These are phyloP conservation scores for Threskiornis aethiopicus DNA, from an alignment of 2,797 vertebrate species.

Conservation along the genomic window DNA sequence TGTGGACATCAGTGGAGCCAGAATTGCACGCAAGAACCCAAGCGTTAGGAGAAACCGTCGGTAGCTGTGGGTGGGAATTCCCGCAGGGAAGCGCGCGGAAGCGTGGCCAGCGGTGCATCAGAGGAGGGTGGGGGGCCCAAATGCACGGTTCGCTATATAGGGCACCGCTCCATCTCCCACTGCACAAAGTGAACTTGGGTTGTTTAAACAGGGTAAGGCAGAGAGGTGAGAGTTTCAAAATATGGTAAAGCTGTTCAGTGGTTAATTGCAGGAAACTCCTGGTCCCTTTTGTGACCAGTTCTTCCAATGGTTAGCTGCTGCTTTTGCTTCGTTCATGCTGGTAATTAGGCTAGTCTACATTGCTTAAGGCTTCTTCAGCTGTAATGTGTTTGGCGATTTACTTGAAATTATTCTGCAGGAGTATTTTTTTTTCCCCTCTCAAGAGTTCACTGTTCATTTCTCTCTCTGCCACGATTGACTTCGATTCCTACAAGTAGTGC, in stretches of 20 bases:
- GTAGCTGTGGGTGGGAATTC: not conserved
- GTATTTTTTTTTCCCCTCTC: not conserved
- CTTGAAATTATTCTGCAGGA: not conserved
- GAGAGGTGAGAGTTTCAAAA: not conserved
- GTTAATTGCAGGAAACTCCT: not conserved
- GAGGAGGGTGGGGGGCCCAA: not conserved
- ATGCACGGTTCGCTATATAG: fast-evolving
- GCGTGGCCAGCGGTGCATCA: not conserved
- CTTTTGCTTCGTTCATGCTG: not conserved
- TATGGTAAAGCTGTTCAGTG: not conserved
- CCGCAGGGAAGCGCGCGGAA: not conserved
- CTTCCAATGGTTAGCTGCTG: not conserved
- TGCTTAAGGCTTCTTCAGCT: not conserved
- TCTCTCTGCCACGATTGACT: not conserved
- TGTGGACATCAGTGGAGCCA: not conserved
- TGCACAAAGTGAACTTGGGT: not conserved
- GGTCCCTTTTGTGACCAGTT: not conserved
- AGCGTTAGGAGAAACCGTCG: not conserved
- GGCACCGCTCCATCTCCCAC: not conserved
- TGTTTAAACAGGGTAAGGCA: not conserved
- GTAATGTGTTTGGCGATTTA: not conserved
- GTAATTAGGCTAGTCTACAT: not conserved
- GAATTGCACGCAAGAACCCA: fast-evolving
- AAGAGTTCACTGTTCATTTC: not conserved
- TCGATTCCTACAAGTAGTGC: not conserved